Evolutionary conservation across 2,113 vertebrate species (phyloP), one percentile per base, ranked within the genome.

Genomic region (Cheilinus undulatus): DNA sequence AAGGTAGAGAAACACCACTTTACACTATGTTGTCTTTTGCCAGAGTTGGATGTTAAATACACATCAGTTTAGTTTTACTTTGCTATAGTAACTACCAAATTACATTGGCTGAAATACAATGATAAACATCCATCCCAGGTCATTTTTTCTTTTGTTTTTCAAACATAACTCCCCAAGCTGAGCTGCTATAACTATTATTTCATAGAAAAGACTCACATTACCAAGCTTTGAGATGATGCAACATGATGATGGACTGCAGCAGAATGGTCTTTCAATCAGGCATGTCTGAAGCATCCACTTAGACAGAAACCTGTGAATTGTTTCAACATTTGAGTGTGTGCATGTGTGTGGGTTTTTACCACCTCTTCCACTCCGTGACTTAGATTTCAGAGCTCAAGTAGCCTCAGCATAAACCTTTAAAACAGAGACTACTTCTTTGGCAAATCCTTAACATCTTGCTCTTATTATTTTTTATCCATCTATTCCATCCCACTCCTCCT

Each of bases 191-290:
- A 73, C 78, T 76, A 51, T 87, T 81, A 81, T 80, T 80, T 78
- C 70, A 56, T 58, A 51, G 75, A 3, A 17, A 50, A 32, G 57
- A 69, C 63, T 76, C 67, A 40, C 43, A 59, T 88, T 82, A 80
- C 78, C 20, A 15, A 46, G 46, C 56, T 72, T 50, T 52, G 46
- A 75, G 76, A 89, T 89, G 87, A 91, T 89, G 88, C 78, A 90
- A 91, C 49, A 51, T 82, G 86, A 86, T 89, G 85, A 89, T 87
- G 89, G 82, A 73, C 43, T 20, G 24, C 28, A 19, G 54, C 4
- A 1, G 57, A 34, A 76, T 91, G 88, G 77, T 82, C 70, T 89
- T 88, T 84, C 86, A 7, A 88, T 90, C 87, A 88, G 80, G 63
- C 84, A 63, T 63, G 73, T 58, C 75, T 84, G 69, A 42, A 86